phyloP scores from a whole-genome alignment of 2,888 invertebrate species.

The Dromius quadrimaculatus region DNA sequence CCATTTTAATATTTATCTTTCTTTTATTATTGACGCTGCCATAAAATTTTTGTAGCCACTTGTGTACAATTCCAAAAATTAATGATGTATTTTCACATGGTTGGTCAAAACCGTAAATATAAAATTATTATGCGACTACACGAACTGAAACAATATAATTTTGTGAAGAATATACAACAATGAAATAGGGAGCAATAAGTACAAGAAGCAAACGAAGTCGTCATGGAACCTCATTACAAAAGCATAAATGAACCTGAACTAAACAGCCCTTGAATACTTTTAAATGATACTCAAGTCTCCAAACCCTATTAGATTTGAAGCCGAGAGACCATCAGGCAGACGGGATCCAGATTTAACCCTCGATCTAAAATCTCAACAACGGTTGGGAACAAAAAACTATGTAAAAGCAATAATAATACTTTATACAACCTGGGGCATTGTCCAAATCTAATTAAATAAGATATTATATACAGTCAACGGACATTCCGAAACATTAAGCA shows the following conservation, averaged over 20 bases:
- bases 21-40: too few species aligned
- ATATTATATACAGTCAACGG: conserved; percentile 54
- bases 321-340: conserved; percentile 1
- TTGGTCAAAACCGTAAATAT: too few species aligned
- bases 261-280: conserved; percentile 38
- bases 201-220: conserved; percentile 3
- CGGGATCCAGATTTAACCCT: conserved; percentile 1
- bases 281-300: conserved; percentile 35
- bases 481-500: conserved; percentile 58
- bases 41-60: too few species aligned
- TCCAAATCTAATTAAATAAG: conserved; percentile 55
- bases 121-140: conserved; percentile 24
- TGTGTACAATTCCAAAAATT: too few species aligned
- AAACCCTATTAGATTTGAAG: conserved; percentile 37
- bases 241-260: conserved; percentile 37
- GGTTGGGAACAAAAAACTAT: conserved; percentile 10
- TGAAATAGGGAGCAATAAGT: not conserved
- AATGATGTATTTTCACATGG: too few species aligned
- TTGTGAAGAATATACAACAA: not conserved
- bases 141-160: conserved; percentile 28
- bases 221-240: conserved; percentile 34
- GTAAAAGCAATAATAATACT: conserved; percentile 36
- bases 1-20: too few species aligned
- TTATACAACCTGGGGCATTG: conserved; percentile 21
- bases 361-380: not conserved